Evolutionary conservation across 2,888 invertebrate genomes (phyloP).

Genomic region (Sinhomidia bicolor): DNA sequence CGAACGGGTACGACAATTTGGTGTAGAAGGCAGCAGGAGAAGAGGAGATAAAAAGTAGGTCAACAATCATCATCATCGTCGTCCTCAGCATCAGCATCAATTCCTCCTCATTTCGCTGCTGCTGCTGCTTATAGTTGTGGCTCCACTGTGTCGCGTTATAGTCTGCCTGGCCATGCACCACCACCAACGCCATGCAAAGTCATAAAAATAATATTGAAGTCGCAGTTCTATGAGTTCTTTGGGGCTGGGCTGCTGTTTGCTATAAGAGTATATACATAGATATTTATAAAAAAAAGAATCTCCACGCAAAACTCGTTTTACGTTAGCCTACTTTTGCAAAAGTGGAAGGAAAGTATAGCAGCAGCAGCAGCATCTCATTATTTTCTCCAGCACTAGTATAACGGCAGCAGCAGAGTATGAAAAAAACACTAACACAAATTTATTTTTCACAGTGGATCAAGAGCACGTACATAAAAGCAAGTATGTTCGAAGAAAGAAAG

Average conservation of each 20-base stretch:
- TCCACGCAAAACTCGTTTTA: neutral
- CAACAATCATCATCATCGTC: constrained; percentile 27
- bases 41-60: constrained; percentile 34
- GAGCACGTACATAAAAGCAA: neutral
- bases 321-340: constrained; percentile 20
- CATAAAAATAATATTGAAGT: neutral
- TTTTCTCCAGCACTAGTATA: constrained; percentile 13
- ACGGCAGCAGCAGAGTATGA: neutral
- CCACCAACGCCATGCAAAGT: neutral
- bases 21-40: neutral
- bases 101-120: constrained; percentile 17
- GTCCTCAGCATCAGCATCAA: constrained; percentile 25
- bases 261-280: neutral
- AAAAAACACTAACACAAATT: neutral
- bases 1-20: too few species aligned
- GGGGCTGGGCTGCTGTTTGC: neutral
- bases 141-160: constrained; percentile 7
- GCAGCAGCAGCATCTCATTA: constrained; percentile 19
- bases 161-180: neutral
- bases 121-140: neutral
- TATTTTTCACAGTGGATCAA: constrained; percentile 12
- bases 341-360: neutral
- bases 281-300: neutral
- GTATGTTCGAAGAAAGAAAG: neutral
- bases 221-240: neutral